Base-by-base conservation (phyloP, 2,888 invertebrate species). In the Caenorhabditis becei region DNA sequence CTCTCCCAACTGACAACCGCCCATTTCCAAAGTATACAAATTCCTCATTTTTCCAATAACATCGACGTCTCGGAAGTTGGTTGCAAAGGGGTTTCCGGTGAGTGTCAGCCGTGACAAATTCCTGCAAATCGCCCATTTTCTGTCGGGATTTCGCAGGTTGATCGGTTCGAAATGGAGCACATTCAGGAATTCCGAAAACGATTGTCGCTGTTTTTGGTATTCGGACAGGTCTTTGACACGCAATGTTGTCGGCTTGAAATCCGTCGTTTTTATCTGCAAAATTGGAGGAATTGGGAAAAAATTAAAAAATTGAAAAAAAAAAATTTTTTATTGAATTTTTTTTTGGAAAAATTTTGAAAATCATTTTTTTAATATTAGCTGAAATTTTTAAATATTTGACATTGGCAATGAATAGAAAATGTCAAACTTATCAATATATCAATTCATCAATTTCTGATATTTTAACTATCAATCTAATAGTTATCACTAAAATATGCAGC, bases 221-320 rank as follows among this genome's bases (percentile, higher is more conserved):
- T 51, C 51, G 2, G 16, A 1, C 23, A 23, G 56, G 2, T 14
- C 28, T 0, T 23, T 54, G 20, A 80, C 51, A n/a, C 18, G 14
- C 10, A 80, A 70, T 7, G 32, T 18, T 1, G 11, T 32, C 11
- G 74, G 80, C 26, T 75, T 80, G 70, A 80, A 80, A 18, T 80
- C 71, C 4, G 71, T 51, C 23, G 8, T 47, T 49, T 69, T 67
- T 7, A 71, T 18, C 62, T 71, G 54, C n/a, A n/a, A n/a, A n/a
- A n/a, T n/a, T n/a, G 37, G 10, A 35, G 35, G 35, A 5, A 35
- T 8, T 35, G 35, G 10, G 5, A 10, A 35, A 35, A 35, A 35
- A 8, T 35, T 35, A 35, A 10, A 35, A n/a, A n/a, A n/a, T n/a
- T n/a, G n/a, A n/a, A n/a, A n/a, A n/a, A n/a, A 51, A n/a, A 51